Base-by-base conservation (phyloP, 2,113 vertebrate species). In the Semicossyphus pulcher region DNA sequence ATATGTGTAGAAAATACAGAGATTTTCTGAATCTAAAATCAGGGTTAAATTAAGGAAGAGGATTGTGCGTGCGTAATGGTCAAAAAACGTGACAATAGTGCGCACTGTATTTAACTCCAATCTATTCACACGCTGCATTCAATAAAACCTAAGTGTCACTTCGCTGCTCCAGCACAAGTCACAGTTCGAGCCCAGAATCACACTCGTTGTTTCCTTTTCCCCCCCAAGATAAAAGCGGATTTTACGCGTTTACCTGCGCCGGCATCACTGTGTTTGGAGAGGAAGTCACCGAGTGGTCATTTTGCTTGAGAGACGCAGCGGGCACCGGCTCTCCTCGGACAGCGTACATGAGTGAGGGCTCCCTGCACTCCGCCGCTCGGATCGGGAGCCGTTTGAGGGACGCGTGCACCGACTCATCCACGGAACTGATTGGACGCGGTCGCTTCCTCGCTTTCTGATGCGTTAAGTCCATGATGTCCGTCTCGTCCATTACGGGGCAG, bases 401-500 rank as follows among this genome's bases (percentile, higher is more conserved):
- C 28, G 88, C 90, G 74, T 92, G 92, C 72, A 85, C 86, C 20
- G 92, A 81, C 78, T 91, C 91, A 28, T 93, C 92, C 85, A 63
- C 85, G 39, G 89, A 92, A 84, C 76, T 86, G 90, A 92, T 87
- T 83, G 92, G 90, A 85, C 90, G 92, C 83, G 89, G 80, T 57
- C 91, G 89, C 77, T 92, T 93, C 60, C 90, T 92, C 76, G 92
- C 86, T 49, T 92, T 93, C 88, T 92, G 92, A 65, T 92, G 90
- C 77, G 92, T 93, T 75, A 93, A 80, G 86, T 93, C 92, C 92
- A 93, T 93, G 88, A 92, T 90, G 90, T 92, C 92, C 81, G 89
- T 91, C 37, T 91, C 90, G 82, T 93, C 90, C 92, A 93, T 93
- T 31, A 59, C 66, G 32, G 48, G 64, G 45, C 71, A 29, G 45